These are phyloP conservation scores for Thereva nobilitata DNA, from an alignment of 2,888 invertebrate genomes.

Conservation along the genomic window DNA sequence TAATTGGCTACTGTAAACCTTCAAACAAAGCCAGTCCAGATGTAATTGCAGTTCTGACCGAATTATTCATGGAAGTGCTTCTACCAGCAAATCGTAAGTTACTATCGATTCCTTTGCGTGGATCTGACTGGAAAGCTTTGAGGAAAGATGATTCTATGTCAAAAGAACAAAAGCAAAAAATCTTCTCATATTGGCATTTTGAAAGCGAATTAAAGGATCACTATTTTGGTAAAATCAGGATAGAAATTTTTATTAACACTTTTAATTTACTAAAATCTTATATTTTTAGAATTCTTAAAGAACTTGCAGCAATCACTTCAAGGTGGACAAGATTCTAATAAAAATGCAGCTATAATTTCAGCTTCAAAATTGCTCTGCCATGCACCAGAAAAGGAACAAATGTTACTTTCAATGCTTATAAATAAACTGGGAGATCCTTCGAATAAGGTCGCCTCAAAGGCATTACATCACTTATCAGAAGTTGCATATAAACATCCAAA, in stretches of 20 bases:
- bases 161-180: constrained; percentile 66
- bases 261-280: constrained; percentile 19
- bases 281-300: constrained; percentile 51
- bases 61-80: constrained; percentile 55
- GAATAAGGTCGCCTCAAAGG: constrained; percentile 81
- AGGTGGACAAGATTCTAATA: constrained; percentile 55
- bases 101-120: constrained; percentile 52
- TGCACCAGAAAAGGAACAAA: constrained; percentile 57
- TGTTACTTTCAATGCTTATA: constrained; percentile 76
- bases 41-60: constrained; percentile 51
- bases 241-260: neutral
- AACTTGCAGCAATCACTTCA: constrained; percentile 56
- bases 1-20: constrained; percentile 53
- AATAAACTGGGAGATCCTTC: constrained; percentile 95
- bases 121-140: constrained; percentile 54
- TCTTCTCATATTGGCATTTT: constrained; percentile 81
- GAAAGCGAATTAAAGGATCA: constrained; percentile 84
- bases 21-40: constrained; percentile 56
- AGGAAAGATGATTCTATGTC: constrained; percentile 53
- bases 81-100: constrained; percentile 55
- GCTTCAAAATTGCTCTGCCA: constrained; percentile 51
- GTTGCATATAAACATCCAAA: constrained; percentile 83
- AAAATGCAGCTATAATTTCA: constrained; percentile 51
- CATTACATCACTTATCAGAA: constrained; percentile 81
- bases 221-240: constrained; percentile 64